Conservation (phyloP, 2,113 vertebrate genomes). For the Capreolus pygargus region DNA sequence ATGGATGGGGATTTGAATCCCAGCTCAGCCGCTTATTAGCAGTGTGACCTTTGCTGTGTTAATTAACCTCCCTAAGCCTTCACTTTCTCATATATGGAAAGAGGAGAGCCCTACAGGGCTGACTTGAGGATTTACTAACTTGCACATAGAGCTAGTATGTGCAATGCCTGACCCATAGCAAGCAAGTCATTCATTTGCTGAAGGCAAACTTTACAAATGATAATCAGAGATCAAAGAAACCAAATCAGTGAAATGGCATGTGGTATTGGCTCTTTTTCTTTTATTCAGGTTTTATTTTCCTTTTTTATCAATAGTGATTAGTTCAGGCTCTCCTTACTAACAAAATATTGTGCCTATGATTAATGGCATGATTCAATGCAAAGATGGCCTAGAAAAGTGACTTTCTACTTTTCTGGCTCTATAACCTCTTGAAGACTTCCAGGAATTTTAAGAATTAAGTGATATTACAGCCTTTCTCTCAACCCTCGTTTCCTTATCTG, state of each 20-base stretch:
- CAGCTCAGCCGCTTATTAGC: not conserved
- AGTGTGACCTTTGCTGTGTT: conserved; percentile 26
- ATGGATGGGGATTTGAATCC: not conserved
- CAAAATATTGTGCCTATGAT: not conserved
- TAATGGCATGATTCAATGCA: not conserved
- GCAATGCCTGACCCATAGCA: not conserved
- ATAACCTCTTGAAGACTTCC: not conserved
- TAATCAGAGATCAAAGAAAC: not conserved
- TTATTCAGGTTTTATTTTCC: conserved; percentile 1
- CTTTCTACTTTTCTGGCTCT: not conserved
- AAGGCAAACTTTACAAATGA: not conserved
- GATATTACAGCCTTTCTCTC: not conserved
- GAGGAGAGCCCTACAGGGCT: not conserved
- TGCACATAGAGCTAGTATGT: not conserved
- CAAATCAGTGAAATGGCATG: not conserved
- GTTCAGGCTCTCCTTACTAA: not conserved
- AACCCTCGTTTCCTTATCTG: not conserved
- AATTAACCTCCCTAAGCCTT: conserved; percentile 28
- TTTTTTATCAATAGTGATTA: not conserved
- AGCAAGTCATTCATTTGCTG: not conserved
- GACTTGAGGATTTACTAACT: not conserved
- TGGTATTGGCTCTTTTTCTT: not conserved
- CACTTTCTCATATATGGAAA: not conserved
- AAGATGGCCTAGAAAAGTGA: not conserved
- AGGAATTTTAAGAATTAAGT: not conserved